Evolutionary conservation across 2,797 vertebrate genomes (phyloP), one percentile per base, ranked within the genome.

Genomic region (Anabas testudineus): DNA sequence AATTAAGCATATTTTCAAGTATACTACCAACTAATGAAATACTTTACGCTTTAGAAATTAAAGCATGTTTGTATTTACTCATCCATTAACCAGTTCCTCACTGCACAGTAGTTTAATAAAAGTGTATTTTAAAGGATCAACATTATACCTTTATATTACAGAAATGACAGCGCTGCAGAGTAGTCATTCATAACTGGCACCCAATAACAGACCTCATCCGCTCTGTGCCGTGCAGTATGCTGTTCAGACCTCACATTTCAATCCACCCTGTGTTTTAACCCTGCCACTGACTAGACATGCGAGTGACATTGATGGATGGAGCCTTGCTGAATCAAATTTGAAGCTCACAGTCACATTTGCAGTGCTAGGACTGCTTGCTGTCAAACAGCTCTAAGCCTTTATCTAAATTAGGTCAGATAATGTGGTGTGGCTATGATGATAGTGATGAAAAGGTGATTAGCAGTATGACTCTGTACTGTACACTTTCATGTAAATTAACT

Each of bases 261-360:
- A 82, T 83, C 82, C 64, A 68, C 76, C 26, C 65, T 81, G 51
- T 59, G 34, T 75, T 86, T 88, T 80, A 86, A 86, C 46, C 34
- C 57, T 14, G 2, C 34, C 58, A 64, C 73, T 82, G 70, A 81
- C 19, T 52, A 61, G 57, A 54, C 75, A 71, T 3, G 1, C 53
- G 52, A 19, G 55, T 66, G 81, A 81, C 83, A 53, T 34, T 85
- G 86, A 93, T 84, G 76, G 69, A 91, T 83, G 81, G 78, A 79
- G 53, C 41, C 32, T 56, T 5, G 18, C 57, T 66, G 69, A 64
- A 79, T 73, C 69, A 77, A 82, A 57, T 69, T 60, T 68, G 54
- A 71, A 74, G 75, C 66, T 59, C 73, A 39, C 56, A 59, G 48
- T 74, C 56, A 57, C 12, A 54, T 79, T 68, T 71, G 78, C 71